Percentiles rank a stretch among this genome's conserved stretches.
These are phyloP conservation scores for Monochamus saltuarius DNA, from an alignment of 1,140 invertebrate genomes.

Conservation along the genomic window DNA sequence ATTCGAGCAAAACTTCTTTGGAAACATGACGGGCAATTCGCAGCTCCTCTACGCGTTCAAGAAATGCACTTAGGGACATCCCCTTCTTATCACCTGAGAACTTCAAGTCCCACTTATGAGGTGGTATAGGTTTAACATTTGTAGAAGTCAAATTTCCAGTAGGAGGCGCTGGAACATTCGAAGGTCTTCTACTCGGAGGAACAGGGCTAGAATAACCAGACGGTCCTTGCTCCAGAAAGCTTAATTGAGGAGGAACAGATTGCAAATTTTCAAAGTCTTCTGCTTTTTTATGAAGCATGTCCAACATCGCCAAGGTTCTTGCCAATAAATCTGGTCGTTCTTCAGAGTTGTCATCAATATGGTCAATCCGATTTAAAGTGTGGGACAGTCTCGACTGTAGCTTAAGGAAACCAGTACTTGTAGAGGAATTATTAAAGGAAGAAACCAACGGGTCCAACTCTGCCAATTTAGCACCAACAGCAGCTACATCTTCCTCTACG, in stretches of 20 bases:
- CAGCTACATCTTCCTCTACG: not conserved
- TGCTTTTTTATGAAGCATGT: not conserved
- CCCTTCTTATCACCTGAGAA: slow-evolving; percentile 7
- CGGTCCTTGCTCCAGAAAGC: not conserved
- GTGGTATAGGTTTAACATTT: not conserved
- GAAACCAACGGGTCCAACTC: not conserved
- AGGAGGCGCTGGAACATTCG: not conserved
- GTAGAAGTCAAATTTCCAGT: not conserved
- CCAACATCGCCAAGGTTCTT: not conserved
- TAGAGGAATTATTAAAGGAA: not conserved
- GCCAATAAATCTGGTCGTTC: not conserved
- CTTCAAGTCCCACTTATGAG: slow-evolving; percentile 15
- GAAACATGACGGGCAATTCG: slow-evolving; percentile 26
- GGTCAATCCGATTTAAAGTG: not conserved
- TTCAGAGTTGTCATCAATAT: not conserved
- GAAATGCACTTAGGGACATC: slow-evolving; percentile 33
- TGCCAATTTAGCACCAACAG: not conserved
- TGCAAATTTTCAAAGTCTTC: not conserved
- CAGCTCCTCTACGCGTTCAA: slow-evolving; percentile 39
- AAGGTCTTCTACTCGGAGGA: not conserved
- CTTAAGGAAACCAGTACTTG: not conserved
- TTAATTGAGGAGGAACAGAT: not conserved
- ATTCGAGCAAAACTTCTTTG: slow-evolving; percentile 26
- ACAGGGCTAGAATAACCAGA: not conserved
- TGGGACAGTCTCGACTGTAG: not conserved